phyloP scores from a whole-genome alignment of 2,888 invertebrate species.

The Seira ritae region DNA sequence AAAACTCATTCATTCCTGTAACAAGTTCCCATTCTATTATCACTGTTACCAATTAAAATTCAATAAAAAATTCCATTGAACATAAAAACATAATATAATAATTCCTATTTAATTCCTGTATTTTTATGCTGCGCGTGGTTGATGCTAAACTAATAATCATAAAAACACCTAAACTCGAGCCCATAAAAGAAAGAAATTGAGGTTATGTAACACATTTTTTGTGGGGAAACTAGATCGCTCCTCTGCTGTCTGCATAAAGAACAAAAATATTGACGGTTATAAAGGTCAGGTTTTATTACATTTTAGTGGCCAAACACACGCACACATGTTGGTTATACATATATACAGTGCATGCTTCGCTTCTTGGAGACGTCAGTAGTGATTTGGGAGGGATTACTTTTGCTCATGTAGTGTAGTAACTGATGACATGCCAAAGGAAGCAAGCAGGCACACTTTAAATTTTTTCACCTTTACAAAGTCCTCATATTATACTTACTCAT shows the following conservation, averaged over 20 bases:
- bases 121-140: neutral
- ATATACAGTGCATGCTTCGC: too few relatives aligned
- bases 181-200: conserved; percentile 36
- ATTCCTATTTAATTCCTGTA: neutral
- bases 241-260: conserved; percentile 22
- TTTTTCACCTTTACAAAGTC: neutral
- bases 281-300: conserved; percentile 59
- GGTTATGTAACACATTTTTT: conserved; percentile 58
- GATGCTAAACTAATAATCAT: neutral
- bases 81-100: too few relatives aligned
- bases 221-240: conserved; percentile 46
- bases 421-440: neutral
- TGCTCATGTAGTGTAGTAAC: neutral
- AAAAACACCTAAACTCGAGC: neutral
- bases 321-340: too few relatives aligned
- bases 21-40: neutral
- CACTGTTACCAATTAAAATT: neutral
- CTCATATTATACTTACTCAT: too few relatives aligned
- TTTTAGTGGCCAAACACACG: conserved; percentile 30
- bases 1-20: neutral
- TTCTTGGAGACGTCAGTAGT: too few relatives aligned
- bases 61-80: neutral
- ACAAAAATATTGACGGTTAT: conserved; percentile 51
- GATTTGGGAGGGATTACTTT: too few relatives aligned
- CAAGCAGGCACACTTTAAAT: neutral